Evolutionary conservation across 2,113 vertebrate genomes (phyloP).

Genomic region (Acrocephalus arundinaceus): DNA sequence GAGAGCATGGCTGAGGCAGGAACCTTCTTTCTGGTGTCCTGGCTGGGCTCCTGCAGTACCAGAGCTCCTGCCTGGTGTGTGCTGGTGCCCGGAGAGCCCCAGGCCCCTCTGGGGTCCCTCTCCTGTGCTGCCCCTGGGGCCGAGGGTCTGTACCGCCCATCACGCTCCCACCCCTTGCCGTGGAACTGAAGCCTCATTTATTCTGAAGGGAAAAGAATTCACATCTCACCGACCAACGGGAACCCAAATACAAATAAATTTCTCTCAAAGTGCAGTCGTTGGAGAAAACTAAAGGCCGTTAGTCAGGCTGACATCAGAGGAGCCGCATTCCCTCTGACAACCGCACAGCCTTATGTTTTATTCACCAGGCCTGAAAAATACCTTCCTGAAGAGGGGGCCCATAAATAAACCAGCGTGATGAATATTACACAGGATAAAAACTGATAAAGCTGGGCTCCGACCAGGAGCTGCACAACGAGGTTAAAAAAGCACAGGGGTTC

Average conservation of each 20-base stretch:
- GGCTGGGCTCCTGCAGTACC: background rate
- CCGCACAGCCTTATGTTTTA: conserved; percentile 82
- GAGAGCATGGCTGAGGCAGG: accelerated
- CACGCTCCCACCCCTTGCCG: background rate
- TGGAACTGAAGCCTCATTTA: background rate
- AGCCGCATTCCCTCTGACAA: conserved; percentile 52
- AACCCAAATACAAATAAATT: conserved; percentile 75
- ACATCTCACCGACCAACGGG: background rate
- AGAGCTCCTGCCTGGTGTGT: background rate
- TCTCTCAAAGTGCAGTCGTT: conserved; percentile 61
- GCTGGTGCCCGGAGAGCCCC: background rate
- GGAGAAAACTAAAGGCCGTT: conserved; percentile 68
- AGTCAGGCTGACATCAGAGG: conserved; percentile 67
- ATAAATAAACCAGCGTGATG: conserved; percentile 78
- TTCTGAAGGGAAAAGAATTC: conserved; percentile 33
- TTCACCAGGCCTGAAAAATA: conserved; percentile 87
- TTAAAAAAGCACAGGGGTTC: background rate
- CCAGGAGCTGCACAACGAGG: background rate
- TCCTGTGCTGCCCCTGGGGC: accelerated
- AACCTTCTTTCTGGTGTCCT: background rate
- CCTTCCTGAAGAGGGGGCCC: conserved; percentile 74
- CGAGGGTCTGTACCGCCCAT: accelerated
- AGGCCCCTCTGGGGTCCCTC: background rate
- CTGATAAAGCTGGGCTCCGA: conserved; percentile 62
- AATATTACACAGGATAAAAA: conserved; percentile 72